Evolutionary conservation across 2,113 vertebrate genomes (phyloP), one percentile per base, ranked within the genome.

Genomic region (Oreochromis aureus): DNA sequence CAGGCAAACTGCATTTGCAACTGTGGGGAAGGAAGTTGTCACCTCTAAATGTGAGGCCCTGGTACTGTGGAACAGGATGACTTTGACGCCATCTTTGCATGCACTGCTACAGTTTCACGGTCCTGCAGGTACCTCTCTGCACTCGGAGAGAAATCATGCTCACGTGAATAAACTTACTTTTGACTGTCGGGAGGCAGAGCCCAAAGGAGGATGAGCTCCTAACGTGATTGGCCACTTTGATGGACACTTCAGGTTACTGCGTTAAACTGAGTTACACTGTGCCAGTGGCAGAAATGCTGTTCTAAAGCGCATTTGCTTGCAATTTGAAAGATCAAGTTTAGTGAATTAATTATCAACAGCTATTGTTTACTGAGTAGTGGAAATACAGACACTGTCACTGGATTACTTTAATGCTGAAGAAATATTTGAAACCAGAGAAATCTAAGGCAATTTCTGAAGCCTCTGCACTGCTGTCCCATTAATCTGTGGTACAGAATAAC

Each of bases 101-200:
- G 59, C 32, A 36, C 0, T 0, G 32, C 59, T 63, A n/a, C 32
- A 63, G 59, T 63, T 36, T 63, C 32, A 2, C 18, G 2, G 32
- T n/a, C 59, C 32, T 36, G 59, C 6, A 63, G 32, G 59, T 63
- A n/a, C 32, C 59, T 0, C 59, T 0, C 59, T 63, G 32, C 32
- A 0, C 30, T 61, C 16, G 27, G 12, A 58, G 55, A 58, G 55
- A 27, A 27, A 27, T 58, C 24, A 12, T 58, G 12, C 24, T 58
- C 55, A 15, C 12, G 24, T 7, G 24, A 58, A 58, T 58, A 58
- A 0, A 58, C 24, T 1, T 58, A 27, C 12, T 58, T 55, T 5
- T 12, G n/a, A 24, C 59, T 63, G 18, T 63, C 18, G 0, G 32
- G 59, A 63, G 32, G 6, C 18, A 63, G 30, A 63, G 16, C 59